Evolutionary conservation across 2,888 invertebrate species (phyloP), one percentile per base, ranked within the genome.

Genomic region (Drosophila greeni): DNA sequence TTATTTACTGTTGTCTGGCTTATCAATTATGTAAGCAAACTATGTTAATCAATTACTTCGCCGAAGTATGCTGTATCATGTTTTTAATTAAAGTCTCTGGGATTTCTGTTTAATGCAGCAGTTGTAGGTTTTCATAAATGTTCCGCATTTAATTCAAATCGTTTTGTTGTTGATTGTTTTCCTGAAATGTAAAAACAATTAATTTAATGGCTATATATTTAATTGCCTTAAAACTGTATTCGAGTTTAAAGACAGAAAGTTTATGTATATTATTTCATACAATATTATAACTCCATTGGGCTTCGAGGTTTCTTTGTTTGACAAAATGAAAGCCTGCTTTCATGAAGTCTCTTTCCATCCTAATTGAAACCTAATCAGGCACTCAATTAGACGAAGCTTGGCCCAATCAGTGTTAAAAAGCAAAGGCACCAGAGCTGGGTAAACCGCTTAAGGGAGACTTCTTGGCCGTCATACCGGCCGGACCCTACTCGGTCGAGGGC

Each of bases 101-200:
- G 31, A 47, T 43, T 29, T 26, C 14, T 12, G 9, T 51, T 45
- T 8, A 43, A 11, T 40, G n/a, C 26, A 42, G 34, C 12, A 24
- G 39, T 18, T 42, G 23, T 24, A 7, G 3, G 5, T 14, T 33
- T 70, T 62, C 54, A 53, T 43, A 9, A 51, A 26, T 18, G 12
- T 47, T 49, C 51, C 43, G 42, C 62, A 52, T 66, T 71, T 67
- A 73, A 73, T 66, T 75, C 43, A 61, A 57, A 18, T 5, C 3
- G 31, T 31, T 47, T 31, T 18, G 8, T 8, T 8, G 14, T 47
- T 18, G 12, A 18, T 45, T 12, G 12, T 14, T 20, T 31, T 14
- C 14, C 75, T 75, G 79, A 55, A 75, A 75, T 60, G 24, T 67
- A 66, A 75, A 1, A 42, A 16, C 1, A 74, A 59, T 48, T 42